phyloP scores from a whole-genome alignment of 92 coral and sea anemone species.

The Epizoanthus rinbou region DNA sequence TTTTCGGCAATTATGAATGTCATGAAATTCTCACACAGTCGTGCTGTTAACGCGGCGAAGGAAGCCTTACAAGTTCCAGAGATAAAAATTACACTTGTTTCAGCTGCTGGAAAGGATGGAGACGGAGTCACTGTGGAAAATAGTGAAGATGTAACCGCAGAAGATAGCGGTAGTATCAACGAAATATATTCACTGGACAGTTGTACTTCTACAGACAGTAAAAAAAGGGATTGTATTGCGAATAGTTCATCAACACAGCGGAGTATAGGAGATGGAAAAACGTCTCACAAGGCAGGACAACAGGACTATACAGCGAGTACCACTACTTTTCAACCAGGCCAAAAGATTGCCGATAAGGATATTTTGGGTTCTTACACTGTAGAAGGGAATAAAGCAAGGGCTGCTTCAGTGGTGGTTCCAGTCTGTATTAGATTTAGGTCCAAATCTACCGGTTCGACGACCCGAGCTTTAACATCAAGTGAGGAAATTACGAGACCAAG shows the following conservation, averaged over 20 bases:
- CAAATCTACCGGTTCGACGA: neutral
- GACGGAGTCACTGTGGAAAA: neutral
- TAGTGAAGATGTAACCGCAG: neutral
- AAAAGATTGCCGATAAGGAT: too few species aligned
- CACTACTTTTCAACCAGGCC: too few species aligned
- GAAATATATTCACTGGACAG: neutral
- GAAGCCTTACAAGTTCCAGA: constrained; percentile 2
- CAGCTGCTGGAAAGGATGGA: neutral
- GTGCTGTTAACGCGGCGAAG: neutral
- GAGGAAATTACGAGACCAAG: too few species aligned
- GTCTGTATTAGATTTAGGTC: neutral
- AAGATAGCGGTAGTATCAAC: neutral
- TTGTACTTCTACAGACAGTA: neutral
- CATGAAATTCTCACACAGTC: neutral
- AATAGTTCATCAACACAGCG: neutral
- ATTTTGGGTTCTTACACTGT: neutral
- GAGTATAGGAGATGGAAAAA: neutral
- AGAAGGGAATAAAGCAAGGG: too few species aligned
- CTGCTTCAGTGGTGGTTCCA: neutral
- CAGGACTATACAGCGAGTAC: neutral
- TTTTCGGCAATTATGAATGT: constrained; percentile 24
- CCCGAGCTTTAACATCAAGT: too few species aligned
- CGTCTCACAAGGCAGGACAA: neutral
- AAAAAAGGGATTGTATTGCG: too few species aligned
- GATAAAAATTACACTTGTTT: constrained; percentile 2